Conservation (phyloP, 2,797 vertebrate species). For the Limnodromus scolopaceus region DNA sequence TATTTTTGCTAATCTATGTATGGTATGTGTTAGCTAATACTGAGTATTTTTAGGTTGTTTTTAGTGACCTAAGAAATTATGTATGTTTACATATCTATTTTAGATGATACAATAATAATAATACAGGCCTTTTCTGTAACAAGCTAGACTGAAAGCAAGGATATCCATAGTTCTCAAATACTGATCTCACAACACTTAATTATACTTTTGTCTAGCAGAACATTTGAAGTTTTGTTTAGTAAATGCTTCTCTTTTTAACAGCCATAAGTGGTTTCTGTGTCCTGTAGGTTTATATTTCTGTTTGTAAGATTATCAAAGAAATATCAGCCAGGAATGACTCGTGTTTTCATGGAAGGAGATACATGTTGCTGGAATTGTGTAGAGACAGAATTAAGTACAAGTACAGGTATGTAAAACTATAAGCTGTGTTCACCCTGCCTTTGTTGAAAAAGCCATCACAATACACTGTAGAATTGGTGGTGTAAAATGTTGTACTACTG, state of each 20-base stretch:
- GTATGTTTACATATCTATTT: constrained; percentile 50
- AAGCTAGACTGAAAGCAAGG: not conserved
- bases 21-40: constrained; percentile 3
- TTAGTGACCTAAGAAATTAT: constrained; percentile 10
- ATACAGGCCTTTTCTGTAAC: not conserved
- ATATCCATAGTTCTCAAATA: not conserved
- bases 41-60: constrained; percentile 30
- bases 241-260: not conserved
- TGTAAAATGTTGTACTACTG: not conserved
- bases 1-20: constrained; percentile 16
- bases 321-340: not conserved
- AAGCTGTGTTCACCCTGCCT: not conserved
- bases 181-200: not conserved
- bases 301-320: not conserved
- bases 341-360: not conserved
- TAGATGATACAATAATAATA: constrained; percentile 28
- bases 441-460: constrained; percentile 9
- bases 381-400: not conserved
- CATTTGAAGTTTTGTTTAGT: not conserved
- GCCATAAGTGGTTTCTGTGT: not conserved
- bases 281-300: not conserved
- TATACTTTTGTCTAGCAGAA: not conserved
- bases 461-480: not conserved
- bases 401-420: not conserved
- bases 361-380: not conserved